Evolutionary conservation across 2,797 vertebrate species (phyloP).

Genomic region (Netta rufina): DNA sequence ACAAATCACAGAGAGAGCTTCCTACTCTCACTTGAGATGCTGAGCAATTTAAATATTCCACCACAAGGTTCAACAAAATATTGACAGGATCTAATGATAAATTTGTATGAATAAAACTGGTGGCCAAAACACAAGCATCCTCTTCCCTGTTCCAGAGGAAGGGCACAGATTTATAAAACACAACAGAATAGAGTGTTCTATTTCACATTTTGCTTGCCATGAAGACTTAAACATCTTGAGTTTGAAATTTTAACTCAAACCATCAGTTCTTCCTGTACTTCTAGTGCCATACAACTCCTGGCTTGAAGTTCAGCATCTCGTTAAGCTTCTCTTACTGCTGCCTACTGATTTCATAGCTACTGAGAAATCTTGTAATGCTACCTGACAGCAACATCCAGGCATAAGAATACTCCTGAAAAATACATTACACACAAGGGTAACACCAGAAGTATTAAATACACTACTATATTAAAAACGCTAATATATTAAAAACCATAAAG

Average conservation of each 20-base stretch:
- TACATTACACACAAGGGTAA: not conserved
- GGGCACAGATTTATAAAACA: not conserved
- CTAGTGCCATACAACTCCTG: not conserved
- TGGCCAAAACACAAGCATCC: not conserved
- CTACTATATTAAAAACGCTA: conserved; percentile 13
- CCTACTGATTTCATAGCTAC: not conserved
- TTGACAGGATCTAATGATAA: not conserved
- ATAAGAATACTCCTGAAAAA: not conserved
- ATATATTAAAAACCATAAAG: not conserved
- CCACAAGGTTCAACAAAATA: not conserved
- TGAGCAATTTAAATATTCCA: not conserved
- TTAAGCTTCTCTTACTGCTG: not conserved
- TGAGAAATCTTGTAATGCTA: not conserved
- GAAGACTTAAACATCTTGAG: not conserved
- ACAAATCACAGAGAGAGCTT: not conserved
- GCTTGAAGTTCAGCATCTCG: not conserved
- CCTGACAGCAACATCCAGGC: not conserved
- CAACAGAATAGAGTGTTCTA: not conserved
- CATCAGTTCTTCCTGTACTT: not conserved
- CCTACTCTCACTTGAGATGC: not conserved
- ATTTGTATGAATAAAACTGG: not conserved
- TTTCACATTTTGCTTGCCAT: not conserved
- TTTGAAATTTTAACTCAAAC: not conserved
- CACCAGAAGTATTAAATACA: not conserved
- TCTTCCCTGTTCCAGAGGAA: not conserved